Evolutionary conservation across 2,888 invertebrate species (phyloP), one percentile per base, ranked within the genome.

Genomic region (Drosophila atripex): DNA sequence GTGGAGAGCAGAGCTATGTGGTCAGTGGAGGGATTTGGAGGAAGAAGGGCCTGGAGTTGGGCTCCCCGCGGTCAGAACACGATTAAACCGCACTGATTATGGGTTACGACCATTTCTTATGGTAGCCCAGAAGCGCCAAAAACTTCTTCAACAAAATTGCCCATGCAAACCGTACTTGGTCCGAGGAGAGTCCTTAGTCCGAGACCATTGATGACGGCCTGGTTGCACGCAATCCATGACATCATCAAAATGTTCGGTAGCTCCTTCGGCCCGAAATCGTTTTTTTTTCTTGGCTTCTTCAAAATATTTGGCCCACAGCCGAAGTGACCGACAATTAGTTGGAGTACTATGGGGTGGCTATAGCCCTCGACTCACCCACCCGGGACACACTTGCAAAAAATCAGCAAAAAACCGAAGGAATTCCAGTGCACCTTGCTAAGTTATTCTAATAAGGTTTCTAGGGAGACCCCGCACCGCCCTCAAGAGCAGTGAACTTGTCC

Each of bases 141-240:
- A 72, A 65, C 55, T 45, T 65, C 52, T 63, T 54, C 56, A 43
- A 51, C 58, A 39, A 64, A 63, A 52, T 70, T 73, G 53, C 58
- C 54, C 70, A 35, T 32, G 43, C 43, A 39, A 38, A 38, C 43
- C 45, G 12, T 25, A 49, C 38, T 53, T 65, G 43, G 43, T 43
- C 43, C 43, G 21, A 21, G 18, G 21, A 41, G 39, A 41, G 39
- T 41, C 39, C 39, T 41, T 41, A 60, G 56, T 72, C 56, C 58
- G 54, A 49, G 53, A 64, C 79, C 77, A 77, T 82, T 86, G 85
- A 87, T 89, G 89, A 89, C 89, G 89, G 76, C 69, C 69, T 71
- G 28, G 63, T 46, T 77, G 80, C 90, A 89, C 89, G 90, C 90
- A 83, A 90, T 88, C 84, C 66, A 88, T 89, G 82, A 86, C 90